Evolutionary conservation across 2,113 vertebrate species (phyloP), one percentile per base, ranked within the genome.

Genomic region (Siniperca chuatsi): DNA sequence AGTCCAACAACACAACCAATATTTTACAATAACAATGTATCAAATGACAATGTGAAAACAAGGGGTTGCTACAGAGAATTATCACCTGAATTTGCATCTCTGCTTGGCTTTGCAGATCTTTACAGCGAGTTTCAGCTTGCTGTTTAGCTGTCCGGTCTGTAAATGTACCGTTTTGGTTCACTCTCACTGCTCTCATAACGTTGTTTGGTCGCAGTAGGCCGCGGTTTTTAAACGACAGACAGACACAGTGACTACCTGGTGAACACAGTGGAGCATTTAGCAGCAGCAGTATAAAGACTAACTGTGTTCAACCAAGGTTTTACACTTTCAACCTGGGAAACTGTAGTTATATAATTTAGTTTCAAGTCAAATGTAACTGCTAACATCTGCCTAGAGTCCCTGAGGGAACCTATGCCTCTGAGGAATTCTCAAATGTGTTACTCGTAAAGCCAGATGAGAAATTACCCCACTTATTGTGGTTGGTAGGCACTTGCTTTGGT

Each of bases 311-410:
- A 40, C 54, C 44, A 8, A 74, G 18, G 20, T 16, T 72, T 77
- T 42, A 35, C 57, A 15, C 37, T 35, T n/a, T 15, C 8, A 13
- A 3, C 46, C 57, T 37, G 21, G 23, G 35, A 4, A 4, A 37
- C 5, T 37, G 5, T n/a, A 23, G 46, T 80, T 74, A 37, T 67
- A 75, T 84, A 37, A 78, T 77, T 70, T 46, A 5, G 15, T 61
- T 84, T 75, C 29, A 42, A 25, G 10, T 54, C 20, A 29, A 64
- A 55, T 74, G 23, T 42, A 79, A 79, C 46, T 0, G 75, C 66
- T 37, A 74, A 40, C 29, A 57, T 79, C 60, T 84, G 74, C 20
- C 16, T 21, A 0, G 5, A 77, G 67, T 75, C 62, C 48, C 44
- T 21, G 7, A 48, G 54, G 9, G 55, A 72, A 61, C 23, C 10